Evolutionary conservation across 2,888 invertebrate species (phyloP).

Genomic region (Aleiodes leptofemur): DNA sequence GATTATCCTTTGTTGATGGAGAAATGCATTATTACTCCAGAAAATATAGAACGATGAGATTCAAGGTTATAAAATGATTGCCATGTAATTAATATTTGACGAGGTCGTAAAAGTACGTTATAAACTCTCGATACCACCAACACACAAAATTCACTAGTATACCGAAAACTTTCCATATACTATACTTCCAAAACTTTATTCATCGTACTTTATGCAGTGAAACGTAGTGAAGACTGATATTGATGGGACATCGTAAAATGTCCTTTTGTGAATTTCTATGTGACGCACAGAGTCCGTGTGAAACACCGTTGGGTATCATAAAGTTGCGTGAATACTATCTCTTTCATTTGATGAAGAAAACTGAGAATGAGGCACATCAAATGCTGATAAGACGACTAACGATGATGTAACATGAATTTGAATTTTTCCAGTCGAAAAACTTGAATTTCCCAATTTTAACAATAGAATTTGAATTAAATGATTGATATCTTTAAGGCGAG

Average conservation of each 20-base stretch:
- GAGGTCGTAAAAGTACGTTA: slow-evolving; percentile 26
- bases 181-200: slow-evolving; percentile 22
- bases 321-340: slow-evolving; percentile 29
- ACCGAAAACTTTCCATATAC: not conserved
- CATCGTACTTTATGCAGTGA: slow-evolving; percentile 26
- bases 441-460: too few relatives aligned
- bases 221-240: slow-evolving; percentile 16
- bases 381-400: not conserved
- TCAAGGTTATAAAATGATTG: slow-evolving; percentile 21
- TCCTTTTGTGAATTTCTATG: slow-evolving; percentile 25
- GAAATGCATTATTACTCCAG: too few relatives aligned
- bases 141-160: slow-evolving; percentile 9
- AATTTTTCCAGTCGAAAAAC: too few relatives aligned
- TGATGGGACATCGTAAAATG: slow-evolving; percentile 31
- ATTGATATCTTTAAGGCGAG: too few relatives aligned
- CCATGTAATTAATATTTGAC: slow-evolving; percentile 34
- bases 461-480: too few relatives aligned
- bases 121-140: slow-evolving; percentile 13
- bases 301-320: slow-evolving; percentile 2
- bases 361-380: slow-evolving; percentile 5
- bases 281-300: not conserved
- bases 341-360: slow-evolving; percentile 16
- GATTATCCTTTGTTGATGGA: too few relatives aligned
- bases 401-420: too few relatives aligned
- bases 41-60: slow-evolving; percentile 3